A percentile compares a stretch with the other conserved stretches of the same genome.
These are phyloP conservation scores for Oncorhynchus nerka DNA, from an alignment of 2,113 vertebrate species.

Conservation along the genomic window DNA sequence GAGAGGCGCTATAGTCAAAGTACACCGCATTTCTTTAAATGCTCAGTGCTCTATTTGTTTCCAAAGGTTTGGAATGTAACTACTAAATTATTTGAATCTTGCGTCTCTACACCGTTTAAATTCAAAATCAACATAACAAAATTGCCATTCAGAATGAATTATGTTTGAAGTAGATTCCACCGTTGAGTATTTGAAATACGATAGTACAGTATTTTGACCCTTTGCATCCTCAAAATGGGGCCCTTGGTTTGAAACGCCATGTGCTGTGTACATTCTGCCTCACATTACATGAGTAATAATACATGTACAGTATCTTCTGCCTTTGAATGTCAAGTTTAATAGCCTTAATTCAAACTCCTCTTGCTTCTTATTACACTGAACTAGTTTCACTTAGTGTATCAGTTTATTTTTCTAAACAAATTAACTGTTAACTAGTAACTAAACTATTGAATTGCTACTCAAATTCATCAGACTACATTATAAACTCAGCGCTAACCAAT, in stretches of 20 bases:
- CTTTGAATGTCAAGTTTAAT: neutral
- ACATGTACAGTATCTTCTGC: neutral
- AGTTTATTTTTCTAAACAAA: neutral
- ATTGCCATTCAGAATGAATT: too few relatives aligned
- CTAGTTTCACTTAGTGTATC: neutral
- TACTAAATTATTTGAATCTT: neutral
- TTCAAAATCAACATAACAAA: too few relatives aligned
- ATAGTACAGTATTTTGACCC: too few relatives aligned
- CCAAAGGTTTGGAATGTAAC: neutral
- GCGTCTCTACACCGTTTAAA: too few relatives aligned
- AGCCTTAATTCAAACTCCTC: neutral
- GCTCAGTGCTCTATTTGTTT: too few relatives aligned
- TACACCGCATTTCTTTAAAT: too few relatives aligned
- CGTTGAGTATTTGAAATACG: neutral
- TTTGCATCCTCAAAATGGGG: neutral
- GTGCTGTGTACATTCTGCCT: neutral
- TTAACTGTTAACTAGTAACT: too few relatives aligned
- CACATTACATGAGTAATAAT: neutral
- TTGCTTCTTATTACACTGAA: slow-evolving; percentile 1
- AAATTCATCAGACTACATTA: too few relatives aligned
- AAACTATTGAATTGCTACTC: too few relatives aligned
- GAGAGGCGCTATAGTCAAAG: neutral
- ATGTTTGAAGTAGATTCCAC: neutral
- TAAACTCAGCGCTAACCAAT: too few relatives aligned
- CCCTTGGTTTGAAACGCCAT: neutral